phyloP scores from a whole-genome alignment of 2,797 vertebrate genomes.

The Pachyuromys duprasi region DNA sequence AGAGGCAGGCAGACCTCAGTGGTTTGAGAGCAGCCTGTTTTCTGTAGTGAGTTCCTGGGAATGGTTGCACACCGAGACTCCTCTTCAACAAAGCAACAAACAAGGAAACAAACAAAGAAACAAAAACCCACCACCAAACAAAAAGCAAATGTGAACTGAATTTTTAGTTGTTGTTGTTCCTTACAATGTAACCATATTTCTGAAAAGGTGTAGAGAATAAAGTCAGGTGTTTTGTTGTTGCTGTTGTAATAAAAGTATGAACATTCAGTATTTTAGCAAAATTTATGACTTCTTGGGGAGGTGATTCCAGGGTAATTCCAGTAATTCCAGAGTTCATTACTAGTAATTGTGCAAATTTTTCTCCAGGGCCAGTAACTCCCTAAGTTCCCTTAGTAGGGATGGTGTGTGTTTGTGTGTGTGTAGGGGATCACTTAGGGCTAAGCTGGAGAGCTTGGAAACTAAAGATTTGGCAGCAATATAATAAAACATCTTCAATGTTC shows the following conservation, averaged over 20 bases:
- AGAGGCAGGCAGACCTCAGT: neutral
- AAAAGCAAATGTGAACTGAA: neutral
- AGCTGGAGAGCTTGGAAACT: neutral
- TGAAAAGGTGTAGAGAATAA: neutral
- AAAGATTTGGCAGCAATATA: neutral
- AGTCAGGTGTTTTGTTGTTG: neutral
- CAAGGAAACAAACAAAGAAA: neutral
- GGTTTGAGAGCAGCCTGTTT: neutral
- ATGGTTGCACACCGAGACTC: neutral
- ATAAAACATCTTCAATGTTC: neutral
- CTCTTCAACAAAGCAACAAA: neutral
- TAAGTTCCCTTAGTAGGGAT: neutral
- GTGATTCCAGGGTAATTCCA: neutral
- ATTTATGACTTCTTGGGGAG: neutral
- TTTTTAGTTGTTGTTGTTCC: neutral
- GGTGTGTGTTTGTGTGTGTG: neutral
- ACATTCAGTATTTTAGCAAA: neutral
- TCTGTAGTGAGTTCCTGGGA: neutral
- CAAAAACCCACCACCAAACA: too few species aligned
- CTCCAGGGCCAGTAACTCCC: neutral
- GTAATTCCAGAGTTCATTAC: neutral
- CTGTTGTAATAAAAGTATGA: neutral
- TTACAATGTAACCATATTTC: neutral
- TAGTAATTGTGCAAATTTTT: neutral
- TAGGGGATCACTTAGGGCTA: neutral